phyloP scores from a whole-genome alignment of 2,797 vertebrate genomes.

The Macropus fuliginosus region DNA sequence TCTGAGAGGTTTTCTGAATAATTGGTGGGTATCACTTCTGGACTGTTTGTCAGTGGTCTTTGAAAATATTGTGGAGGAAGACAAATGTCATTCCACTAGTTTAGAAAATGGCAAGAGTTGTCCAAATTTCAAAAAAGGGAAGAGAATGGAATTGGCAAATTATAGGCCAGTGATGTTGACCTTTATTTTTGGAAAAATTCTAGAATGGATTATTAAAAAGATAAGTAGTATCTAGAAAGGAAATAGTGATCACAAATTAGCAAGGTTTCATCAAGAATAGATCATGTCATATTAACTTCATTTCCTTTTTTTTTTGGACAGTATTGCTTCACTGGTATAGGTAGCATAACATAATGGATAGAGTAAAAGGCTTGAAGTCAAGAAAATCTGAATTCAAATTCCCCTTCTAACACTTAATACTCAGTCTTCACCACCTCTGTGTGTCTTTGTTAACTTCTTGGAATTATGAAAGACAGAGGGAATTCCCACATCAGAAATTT shows the following conservation, averaged over 20 bases:
- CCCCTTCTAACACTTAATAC: neutral
- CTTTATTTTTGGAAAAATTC: neutral
- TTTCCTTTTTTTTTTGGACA: neutral
- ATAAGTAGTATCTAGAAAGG: neutral
- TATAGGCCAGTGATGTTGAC: neutral
- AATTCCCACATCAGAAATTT: neutral
- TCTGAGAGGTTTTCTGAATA: neutral
- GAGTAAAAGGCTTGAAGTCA: neutral
- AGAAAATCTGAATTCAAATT: neutral
- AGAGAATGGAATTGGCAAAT: neutral
- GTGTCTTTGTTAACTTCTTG: neutral
- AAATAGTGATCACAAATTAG: neutral
- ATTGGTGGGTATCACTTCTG: neutral
- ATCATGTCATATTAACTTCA: neutral
- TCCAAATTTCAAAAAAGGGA: neutral
- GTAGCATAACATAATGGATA: neutral
- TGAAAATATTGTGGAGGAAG: neutral
- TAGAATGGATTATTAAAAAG: neutral
- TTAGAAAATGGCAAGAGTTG: neutral
- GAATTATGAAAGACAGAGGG: neutral
- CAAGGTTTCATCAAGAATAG: neutral
- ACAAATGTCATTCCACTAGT: neutral
- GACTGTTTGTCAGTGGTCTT: neutral
- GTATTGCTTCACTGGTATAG: neutral
- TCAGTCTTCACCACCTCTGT: neutral